These are phyloP conservation scores for Alosa alosa DNA, from an alignment of 2,113 vertebrate species.

Conservation along the genomic window DNA sequence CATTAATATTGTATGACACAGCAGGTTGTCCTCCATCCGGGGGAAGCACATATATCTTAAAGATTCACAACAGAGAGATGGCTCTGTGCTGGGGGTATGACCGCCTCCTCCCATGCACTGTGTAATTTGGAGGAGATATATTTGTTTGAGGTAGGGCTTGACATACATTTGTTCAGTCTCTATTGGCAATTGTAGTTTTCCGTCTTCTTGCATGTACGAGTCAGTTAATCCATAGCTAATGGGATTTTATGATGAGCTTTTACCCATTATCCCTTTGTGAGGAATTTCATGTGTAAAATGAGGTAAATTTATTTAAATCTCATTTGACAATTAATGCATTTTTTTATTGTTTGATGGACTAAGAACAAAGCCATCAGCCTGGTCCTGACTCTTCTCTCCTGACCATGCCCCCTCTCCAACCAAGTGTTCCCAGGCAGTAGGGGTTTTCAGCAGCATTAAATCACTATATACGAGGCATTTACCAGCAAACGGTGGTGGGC, in stretches of 20 bases:
- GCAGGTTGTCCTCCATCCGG: slow-evolving; percentile 28
- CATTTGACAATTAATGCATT: neutral
- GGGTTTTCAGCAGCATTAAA: neutral
- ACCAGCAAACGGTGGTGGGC: neutral
- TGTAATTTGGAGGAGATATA: neutral
- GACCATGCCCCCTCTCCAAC: neutral
- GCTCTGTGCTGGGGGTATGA: neutral
- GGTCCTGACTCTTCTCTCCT: neutral
- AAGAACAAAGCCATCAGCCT: neutral
- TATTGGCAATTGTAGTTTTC: neutral
- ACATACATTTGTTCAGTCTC: slow-evolving; percentile 4
- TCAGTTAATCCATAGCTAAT: slow-evolving; percentile 10
- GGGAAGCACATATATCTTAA: neutral
- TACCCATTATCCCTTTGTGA: neutral
- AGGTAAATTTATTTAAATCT: slow-evolving; percentile 2
- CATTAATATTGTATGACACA: slow-evolving; percentile 49
- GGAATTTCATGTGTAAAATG: neutral
- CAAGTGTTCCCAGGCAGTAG: neutral
- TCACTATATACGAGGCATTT: neutral
- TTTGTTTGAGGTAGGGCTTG: slow-evolving; percentile 9
- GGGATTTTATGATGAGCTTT: neutral
- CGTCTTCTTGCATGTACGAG: neutral
- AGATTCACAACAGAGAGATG: slow-evolving; percentile 21
- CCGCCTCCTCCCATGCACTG: neutral
- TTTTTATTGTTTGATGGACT: neutral